Evolutionary conservation across 1,140 invertebrate species (phyloP).

Genomic region (Acromyrmex charruanus): DNA sequence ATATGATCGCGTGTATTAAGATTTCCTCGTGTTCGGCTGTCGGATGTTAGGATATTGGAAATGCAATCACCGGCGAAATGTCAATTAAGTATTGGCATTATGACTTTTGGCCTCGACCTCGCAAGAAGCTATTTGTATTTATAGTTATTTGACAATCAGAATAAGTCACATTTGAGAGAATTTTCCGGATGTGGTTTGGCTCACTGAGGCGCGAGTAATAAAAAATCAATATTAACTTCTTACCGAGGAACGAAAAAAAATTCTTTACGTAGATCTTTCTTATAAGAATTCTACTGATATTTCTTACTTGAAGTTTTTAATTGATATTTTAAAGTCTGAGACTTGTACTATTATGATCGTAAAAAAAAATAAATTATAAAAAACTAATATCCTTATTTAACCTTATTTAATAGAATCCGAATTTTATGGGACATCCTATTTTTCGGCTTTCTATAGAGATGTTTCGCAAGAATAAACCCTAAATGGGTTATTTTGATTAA

Average conservation of each 20-base stretch:
- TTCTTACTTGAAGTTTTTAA: neutral
- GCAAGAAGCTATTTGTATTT: slow-evolving; percentile 29
- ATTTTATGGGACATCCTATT: no score
- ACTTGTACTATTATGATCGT: neutral
- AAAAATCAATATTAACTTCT: neutral
- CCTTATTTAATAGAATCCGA: no score
- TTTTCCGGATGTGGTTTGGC: neutral
- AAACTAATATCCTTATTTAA: neutral
- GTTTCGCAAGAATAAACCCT: no score
- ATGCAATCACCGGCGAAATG: neutral
- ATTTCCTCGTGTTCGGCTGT: neutral
- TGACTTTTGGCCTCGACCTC: slow-evolving; percentile 6
- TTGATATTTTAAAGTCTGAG: neutral
- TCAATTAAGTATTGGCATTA: slow-evolving; percentile 5
- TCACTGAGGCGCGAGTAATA: neutral
- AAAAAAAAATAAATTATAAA: neutral
- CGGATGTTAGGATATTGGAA: slow-evolving; percentile 6
- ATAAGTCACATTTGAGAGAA: neutral
- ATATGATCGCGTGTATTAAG: neutral
- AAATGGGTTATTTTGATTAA: no score
- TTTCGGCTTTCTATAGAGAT: no score
- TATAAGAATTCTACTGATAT: neutral
- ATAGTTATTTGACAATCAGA: neutral
- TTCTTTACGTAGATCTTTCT: neutral
- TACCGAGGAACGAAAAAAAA: neutral